phyloP scores from a whole-genome alignment of 2,888 invertebrate species.

The Sarcophaga caerulescens region DNA sequence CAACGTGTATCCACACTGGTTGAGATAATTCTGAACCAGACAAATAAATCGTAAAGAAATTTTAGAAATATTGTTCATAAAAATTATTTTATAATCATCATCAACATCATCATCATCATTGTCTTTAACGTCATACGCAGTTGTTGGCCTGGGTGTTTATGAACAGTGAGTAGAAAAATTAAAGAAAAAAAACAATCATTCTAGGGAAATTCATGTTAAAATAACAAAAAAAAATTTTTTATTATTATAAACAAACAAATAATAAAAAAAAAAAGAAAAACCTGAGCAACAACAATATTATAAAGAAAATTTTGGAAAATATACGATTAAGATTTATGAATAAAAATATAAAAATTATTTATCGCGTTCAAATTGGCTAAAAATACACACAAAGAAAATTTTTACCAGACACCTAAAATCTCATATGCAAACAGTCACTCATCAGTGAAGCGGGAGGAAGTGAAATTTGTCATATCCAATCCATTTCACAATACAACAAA shows the following conservation, averaged over 20 bases:
- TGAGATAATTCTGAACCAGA: no score
- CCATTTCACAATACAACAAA: not conserved
- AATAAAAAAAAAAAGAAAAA: not conserved
- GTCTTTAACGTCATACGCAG: no score
- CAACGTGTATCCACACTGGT: not conserved
- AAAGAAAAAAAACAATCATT: not conserved
- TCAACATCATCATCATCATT: not conserved
- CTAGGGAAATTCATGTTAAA: not conserved
- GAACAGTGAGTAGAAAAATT: not conserved
- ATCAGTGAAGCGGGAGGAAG: not conserved
- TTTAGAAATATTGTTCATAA: not conserved
- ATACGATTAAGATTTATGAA: slow-evolving; percentile 39
- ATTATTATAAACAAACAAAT: not conserved
- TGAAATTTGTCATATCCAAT: no score
- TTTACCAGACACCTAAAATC: not conserved
- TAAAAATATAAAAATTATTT: slow-evolving; percentile 30
- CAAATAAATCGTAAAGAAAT: not conserved
- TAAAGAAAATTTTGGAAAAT: not conserved
- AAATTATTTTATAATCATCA: not conserved
- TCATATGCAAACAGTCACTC: not conserved
- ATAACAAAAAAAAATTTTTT: not conserved
- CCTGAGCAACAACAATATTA: slow-evolving; percentile 4
- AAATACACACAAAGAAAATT: slow-evolving; percentile 28
- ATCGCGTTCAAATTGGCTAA: slow-evolving; percentile 41
- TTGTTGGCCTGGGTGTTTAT: not conserved